Conservation (phyloP, 2,113 vertebrate genomes). For the Trogon surrucura region DNA sequence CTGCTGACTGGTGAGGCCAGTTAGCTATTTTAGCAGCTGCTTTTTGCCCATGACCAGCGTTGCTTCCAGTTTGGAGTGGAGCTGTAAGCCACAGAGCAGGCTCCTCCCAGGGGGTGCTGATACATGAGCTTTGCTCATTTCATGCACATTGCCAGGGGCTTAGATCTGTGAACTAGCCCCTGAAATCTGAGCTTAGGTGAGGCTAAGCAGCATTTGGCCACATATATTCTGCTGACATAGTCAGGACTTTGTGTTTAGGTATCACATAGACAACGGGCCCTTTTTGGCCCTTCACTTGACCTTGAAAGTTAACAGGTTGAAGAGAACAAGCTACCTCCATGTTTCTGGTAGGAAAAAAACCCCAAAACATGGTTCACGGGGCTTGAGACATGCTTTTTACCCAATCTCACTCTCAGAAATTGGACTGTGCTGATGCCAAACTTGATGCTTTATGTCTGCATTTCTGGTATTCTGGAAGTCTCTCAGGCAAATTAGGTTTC, state of each 20-base stretch:
- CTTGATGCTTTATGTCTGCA: background rate
- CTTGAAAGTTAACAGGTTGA: constrained; percentile 53
- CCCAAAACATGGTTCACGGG: background rate
- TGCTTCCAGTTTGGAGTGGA: background rate
- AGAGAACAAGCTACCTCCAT: background rate
- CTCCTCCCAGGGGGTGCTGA: background rate
- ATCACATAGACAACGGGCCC: constrained; percentile 51
- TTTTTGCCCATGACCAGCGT: background rate
- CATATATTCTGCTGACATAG: constrained; percentile 58
- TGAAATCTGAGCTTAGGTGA: constrained; percentile 59
- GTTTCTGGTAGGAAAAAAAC: background rate
- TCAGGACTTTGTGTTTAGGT: constrained; percentile 52
- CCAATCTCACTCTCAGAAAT: background rate
- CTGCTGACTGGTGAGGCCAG: constrained; percentile 5
- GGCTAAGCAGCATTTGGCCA: constrained; percentile 50
- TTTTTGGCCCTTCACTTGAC: constrained; percentile 55
- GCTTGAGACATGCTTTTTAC: background rate
- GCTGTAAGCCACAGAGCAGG: background rate
- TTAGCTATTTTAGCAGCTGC: constrained; percentile 48
- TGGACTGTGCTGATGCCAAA: background rate
- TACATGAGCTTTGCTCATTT: constrained; percentile 61
- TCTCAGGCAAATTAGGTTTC: background rate
- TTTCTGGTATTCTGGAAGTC: background rate
- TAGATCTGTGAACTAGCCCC: constrained; percentile 41
- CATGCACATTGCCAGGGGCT: constrained; percentile 30